phyloP scores from a whole-genome alignment of 1,140 invertebrate species.

The Brachionus manjavacas region DNA sequence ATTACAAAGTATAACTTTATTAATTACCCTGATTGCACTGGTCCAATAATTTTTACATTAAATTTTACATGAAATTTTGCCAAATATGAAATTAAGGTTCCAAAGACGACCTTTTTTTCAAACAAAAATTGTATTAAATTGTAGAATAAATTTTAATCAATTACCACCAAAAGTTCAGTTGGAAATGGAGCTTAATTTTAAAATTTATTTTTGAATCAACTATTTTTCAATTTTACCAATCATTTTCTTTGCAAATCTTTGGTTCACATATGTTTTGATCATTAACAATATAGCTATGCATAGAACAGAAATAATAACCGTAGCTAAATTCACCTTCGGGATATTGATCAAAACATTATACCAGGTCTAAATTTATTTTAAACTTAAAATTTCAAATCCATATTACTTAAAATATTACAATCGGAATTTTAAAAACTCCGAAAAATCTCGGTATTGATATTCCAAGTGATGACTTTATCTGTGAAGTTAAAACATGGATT shows the following conservation, averaged over 20 bases:
- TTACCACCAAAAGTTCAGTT: constrained; percentile 56
- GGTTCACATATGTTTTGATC: constrained; percentile 53
- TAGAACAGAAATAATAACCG: constrained; percentile 50
- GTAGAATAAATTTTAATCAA: no score
- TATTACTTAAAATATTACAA: constrained; percentile 50
- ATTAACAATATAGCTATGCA: constrained; percentile 50
- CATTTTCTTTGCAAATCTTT: constrained; percentile 49
- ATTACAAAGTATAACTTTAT: neutral
- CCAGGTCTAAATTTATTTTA: neutral
- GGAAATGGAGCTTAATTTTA: constrained; percentile 49
- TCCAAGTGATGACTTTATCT: constrained; percentile 58
- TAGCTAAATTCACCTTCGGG: neutral
- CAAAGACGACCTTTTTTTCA: constrained; percentile 43
- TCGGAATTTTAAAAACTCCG: constrained; percentile 56
- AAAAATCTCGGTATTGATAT: constrained; percentile 47
- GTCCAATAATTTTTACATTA: neutral
- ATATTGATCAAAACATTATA: neutral
- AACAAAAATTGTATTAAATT: no score
- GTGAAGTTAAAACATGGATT: constrained; percentile 59
- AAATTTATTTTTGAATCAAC: neutral
- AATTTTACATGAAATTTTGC: neutral
- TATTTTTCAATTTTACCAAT: neutral
- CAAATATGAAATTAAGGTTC: constrained; percentile 40
- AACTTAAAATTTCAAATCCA: neutral
- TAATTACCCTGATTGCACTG: neutral